Evolutionary conservation across 2,797 vertebrate genomes (phyloP), one percentile per base, ranked within the genome.

Genomic region (Meda fulgida): DNA sequence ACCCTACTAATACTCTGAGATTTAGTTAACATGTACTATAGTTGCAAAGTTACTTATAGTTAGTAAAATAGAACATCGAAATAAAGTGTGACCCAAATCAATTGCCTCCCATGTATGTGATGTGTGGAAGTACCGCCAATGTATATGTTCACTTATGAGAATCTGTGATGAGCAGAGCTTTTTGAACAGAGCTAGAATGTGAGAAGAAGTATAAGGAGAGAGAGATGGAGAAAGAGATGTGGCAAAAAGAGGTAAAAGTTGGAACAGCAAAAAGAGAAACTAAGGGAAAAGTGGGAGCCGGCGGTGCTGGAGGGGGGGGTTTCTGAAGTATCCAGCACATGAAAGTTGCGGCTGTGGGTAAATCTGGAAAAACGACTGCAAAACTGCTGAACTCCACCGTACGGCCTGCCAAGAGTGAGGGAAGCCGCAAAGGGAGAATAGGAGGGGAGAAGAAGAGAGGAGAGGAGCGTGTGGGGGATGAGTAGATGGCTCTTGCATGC

Each of bases 321-420:
- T 46, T 76, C 72, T 83, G 83, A 85, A 80, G 53, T 83, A 88
- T 88, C 87, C 65, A 82, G 40, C 85, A 89, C 87, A 92, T 86
- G 78, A 91, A 91, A 91, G 89, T 77, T 79, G 90, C 85, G 89
- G 85, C 87, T 92, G 91, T 83, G 83, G 87, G 80, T 77, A 87
- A 85, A 88, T 90, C 86, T 92, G 86, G 81, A 89, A 89, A 92
- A 92, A 90, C 76, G 78, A 84, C 81, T 83, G 81, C 43, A 46
- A 88, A 90, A 90, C 88, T 89, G 90, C 88, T 86, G 82, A 89
- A 90, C 88, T 85, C 36, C n/a, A 78, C 51, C 53, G 46, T 38
- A 72, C 53, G 48, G 69, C 71, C 83, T 87, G 86, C 91, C 89
- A 92, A 89, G 66, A 87, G 83, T 53, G 69, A 63, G 83, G 88